Base-by-base conservation (phyloP, 2,888 invertebrate species). In the Salpingus planirostris region DNA sequence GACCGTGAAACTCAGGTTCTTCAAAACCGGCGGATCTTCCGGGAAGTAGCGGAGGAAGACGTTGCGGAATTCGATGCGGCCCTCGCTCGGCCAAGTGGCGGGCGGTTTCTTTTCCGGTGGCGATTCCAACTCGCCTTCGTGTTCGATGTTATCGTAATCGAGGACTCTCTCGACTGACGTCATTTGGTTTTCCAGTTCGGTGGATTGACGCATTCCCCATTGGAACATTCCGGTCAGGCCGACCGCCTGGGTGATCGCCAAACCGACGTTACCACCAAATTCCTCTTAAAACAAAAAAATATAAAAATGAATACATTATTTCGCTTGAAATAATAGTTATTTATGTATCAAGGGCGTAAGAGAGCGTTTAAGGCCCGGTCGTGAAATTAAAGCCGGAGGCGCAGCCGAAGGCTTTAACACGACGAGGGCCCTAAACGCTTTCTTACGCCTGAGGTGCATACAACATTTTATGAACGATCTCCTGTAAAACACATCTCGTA, bases 151-250 rank as follows among this genome's bases (percentile, higher is more conserved):
- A 15, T 47, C 57, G 33, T 64, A 64, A 43, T 64, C 63, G n/a
- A 64, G 32, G 3, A 85, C 74, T 59, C 92, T 75, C 65, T 96
- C 95, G 0, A 96, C 93, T 3, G 87, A 82, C 3, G 87, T 89
- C 88, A 90, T 87, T 50, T 82, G 86, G 55, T 88, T 90, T 58
- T 65, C 65, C 3, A 64, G 39, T 44, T 65, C 64, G 0, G 64
- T 62, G 2, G 61, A 59, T 38, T 65, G 65, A 7, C 64, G 48
- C 78, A 93, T 89, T 13, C 90, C 91, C 92, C 92, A 95, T 54
- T 82, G 82, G 62, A 82, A 78, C 78, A 81, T 79, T 7, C 64
- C 64, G 3, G 64, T 64, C 30, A 64, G 41, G 14, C 60, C 58
- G 22, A 65, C 59, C 2, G 61, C 59, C 49, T 64, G 64, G 1